phyloP scores from a whole-genome alignment of 2,113 vertebrate genomes.

The Ptyas mucosa region DNA sequence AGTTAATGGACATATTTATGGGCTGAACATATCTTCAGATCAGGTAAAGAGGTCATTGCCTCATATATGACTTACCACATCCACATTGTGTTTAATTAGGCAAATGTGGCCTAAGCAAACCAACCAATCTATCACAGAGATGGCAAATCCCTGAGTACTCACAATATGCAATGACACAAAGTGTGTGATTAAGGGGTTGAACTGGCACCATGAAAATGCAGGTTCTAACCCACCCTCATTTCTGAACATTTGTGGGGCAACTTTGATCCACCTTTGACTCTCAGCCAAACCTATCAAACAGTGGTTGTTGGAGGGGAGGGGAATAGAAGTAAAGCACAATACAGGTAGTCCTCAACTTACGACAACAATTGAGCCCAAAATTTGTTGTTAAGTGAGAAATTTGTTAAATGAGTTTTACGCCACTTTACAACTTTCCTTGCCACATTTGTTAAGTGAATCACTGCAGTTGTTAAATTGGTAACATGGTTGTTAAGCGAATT shows the following conservation, averaged over 20 bases:
- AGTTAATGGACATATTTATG: not conserved
- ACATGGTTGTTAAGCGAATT: no score
- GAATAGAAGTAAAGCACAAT: not conserved
- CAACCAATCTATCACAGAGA: not conserved
- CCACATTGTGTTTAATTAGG: not conserved
- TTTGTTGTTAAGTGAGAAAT: no score
- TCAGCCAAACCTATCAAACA: not conserved
- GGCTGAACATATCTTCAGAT: not conserved
- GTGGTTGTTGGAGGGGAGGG: not conserved
- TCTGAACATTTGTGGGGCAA: not conserved
- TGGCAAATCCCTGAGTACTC: not conserved
- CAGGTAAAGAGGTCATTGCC: not conserved
- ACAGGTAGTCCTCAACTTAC: not conserved
- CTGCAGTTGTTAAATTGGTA: no score
- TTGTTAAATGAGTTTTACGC: no score
- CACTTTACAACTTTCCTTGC: no score
- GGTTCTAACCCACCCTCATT: not conserved
- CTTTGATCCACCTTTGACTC: not conserved
- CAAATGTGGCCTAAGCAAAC: not conserved
- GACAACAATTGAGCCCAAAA: no score
- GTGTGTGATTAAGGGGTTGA: not conserved
- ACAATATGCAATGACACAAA: not conserved
- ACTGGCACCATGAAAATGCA: not conserved
- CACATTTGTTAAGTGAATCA: no score
- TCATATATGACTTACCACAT: not conserved